Conservation (phyloP, 2,113 vertebrate genomes). For the Bombycilla garrulus region DNA sequence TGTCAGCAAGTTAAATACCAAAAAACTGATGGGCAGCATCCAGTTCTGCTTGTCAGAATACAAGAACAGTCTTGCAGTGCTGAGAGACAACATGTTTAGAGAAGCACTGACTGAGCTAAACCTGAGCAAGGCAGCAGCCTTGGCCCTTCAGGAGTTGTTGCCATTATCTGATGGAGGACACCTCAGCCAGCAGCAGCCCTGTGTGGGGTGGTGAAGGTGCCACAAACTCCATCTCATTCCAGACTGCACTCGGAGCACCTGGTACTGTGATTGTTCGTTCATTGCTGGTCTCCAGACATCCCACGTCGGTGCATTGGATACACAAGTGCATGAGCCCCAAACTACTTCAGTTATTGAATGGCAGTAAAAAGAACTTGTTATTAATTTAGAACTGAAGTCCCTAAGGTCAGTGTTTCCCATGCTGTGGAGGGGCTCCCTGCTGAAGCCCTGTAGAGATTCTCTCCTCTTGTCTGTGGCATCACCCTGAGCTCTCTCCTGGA, state of each 20-base stretch:
- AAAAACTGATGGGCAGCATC: not conserved
- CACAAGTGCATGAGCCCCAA: not conserved
- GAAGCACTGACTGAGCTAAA: not conserved
- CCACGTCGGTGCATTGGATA: rapidly evolving
- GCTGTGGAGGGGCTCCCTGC: not conserved
- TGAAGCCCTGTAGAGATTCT: not conserved
- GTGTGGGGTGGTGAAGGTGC: not conserved
- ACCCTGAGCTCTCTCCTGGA: not conserved
- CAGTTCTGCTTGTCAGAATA: not conserved
- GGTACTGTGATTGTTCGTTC: not conserved
- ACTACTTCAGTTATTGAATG: not conserved
- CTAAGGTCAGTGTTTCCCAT: not conserved
- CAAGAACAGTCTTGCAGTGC: not conserved
- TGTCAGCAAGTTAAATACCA: not conserved
- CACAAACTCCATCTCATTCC: not conserved
- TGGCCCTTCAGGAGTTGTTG: not conserved
- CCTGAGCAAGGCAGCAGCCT: not conserved
- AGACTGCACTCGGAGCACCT: rapidly evolving
- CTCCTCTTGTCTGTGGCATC: not conserved
- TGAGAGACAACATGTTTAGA: not conserved
- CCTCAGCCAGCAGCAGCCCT: not conserved
- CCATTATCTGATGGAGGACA: not conserved
- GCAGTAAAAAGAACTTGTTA: not conserved
- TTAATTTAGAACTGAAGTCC: not conserved
- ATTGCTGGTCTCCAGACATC: not conserved